Evolutionary conservation across 2,888 invertebrate genomes (phyloP).

Genomic region (Catocala fraxini): DNA sequence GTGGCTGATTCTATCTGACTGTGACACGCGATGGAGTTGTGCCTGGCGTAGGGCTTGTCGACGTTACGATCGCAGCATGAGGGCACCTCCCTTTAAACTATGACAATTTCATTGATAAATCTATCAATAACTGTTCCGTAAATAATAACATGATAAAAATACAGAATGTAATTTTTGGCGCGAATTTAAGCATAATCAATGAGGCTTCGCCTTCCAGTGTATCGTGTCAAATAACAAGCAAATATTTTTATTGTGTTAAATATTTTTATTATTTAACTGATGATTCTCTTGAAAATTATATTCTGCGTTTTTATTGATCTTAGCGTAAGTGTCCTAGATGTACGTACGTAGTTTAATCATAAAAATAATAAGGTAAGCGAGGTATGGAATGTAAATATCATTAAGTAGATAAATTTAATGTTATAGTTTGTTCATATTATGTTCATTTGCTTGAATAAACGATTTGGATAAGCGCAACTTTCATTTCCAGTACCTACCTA

Average conservation of each 20-base stretch:
- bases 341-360: conserved; percentile 77
- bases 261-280: conserved; percentile 53
- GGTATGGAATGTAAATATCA: conserved; percentile 86
- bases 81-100: conserved; percentile 60
- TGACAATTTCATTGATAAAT: conserved; percentile 66
- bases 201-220: conserved; percentile 35
- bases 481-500: conserved; percentile 52
- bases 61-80: conserved; percentile 42
- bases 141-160: conserved; percentile 73
- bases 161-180: conserved; percentile 74
- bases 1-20: conserved; percentile 21
- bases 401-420: conserved; percentile 88
- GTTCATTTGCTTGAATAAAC: conserved; percentile 88
- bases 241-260: conserved; percentile 57
- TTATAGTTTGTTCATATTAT: conserved; percentile 88
- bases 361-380: conserved; percentile 74
- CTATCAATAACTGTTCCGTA: conserved; percentile 71
- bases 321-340: conserved; percentile 78
- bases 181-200: conserved; percentile 45
- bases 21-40: conserved; percentile 26
- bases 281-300: conserved; percentile 59
- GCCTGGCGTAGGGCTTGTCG: conserved; percentile 39
- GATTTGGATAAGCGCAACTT: conserved; percentile 82
- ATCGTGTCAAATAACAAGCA: conserved; percentile 35
- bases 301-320: conserved; percentile 75